Percentiles rank a stretch among this genome's conserved stretches.
These are phyloP conservation scores for Thalpophila matura DNA, from an alignment of 2,888 invertebrate genomes.

Conservation along the genomic window DNA sequence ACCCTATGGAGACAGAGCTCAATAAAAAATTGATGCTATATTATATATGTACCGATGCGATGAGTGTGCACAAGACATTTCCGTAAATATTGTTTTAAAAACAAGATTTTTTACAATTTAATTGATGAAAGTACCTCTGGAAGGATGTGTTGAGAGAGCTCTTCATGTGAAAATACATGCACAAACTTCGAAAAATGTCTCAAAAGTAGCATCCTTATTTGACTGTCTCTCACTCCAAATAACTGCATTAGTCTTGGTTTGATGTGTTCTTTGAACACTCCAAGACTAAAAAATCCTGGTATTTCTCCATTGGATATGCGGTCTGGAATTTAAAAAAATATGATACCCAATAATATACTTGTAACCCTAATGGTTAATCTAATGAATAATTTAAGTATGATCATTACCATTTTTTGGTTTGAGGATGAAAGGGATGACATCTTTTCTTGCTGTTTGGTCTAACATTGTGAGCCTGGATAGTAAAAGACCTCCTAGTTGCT, in stretches of 20 bases:
- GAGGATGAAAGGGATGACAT: constrained; percentile 93
- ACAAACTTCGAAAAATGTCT: constrained; percentile 95
- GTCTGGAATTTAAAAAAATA: constrained; percentile 73
- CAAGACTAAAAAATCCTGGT: constrained; percentile 92
- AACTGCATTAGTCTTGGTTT: constrained; percentile 95
- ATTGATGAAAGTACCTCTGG: constrained; percentile 92
- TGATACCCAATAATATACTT: background rate
- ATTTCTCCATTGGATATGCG: constrained; percentile 83
- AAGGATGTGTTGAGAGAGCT: constrained; percentile 94
- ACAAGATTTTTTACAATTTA: too few relatives aligned
- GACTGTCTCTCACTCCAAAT: constrained; percentile 96
- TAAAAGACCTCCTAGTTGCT: constrained; percentile 94
- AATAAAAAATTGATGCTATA: too few relatives aligned
- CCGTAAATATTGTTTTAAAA: too few relatives aligned
- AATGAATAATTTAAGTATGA: background rate
- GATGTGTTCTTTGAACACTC: constrained; percentile 93
- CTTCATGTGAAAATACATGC: constrained; percentile 93
- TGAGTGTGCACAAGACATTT: too few relatives aligned
- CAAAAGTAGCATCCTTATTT: constrained; percentile 94
- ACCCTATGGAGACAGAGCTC: too few relatives aligned
- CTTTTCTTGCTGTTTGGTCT: constrained; percentile 94
- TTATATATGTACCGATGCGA: too few relatives aligned
- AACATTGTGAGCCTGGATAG: constrained; percentile 96
- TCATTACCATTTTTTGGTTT: constrained; percentile 92
- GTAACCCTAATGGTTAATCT: background rate